These are phyloP conservation scores for Malthinus seriepunctatus DNA, from an alignment of 2,888 invertebrate species.

Conservation along the genomic window DNA sequence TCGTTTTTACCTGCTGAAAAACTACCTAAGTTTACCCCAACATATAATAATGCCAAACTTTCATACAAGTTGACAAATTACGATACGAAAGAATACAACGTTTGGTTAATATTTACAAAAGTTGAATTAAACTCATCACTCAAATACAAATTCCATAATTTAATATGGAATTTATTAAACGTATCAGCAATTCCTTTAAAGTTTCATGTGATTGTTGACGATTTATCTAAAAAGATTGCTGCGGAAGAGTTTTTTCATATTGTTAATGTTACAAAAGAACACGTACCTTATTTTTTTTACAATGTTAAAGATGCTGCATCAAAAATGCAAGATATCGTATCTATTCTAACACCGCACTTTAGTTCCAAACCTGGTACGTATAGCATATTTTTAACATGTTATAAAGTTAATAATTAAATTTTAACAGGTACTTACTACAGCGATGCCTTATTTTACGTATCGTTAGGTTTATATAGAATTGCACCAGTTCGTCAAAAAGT, in stretches of 20 bases:
- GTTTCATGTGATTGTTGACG: constrained; percentile 66
- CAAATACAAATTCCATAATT: constrained; percentile 57
- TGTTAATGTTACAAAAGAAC: constrained; percentile 45
- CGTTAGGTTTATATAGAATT: constrained; percentile 71
- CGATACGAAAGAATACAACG: constrained; percentile 47
- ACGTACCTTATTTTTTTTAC: constrained; percentile 58
- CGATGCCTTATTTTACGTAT: constrained; percentile 77
- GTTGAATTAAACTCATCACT: constrained; percentile 58
- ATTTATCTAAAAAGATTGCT: constrained; percentile 61
- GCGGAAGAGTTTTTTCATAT: constrained; percentile 48
- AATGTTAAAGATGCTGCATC: constrained; percentile 64
- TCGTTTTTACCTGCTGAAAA: too few species aligned
- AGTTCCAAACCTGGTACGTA: constrained; percentile 65
- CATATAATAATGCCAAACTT: too few species aligned
- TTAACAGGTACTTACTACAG: constrained; percentile 71
- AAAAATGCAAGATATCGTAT: constrained; percentile 65
- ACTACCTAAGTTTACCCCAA: too few species aligned
- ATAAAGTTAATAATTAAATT: neutral
- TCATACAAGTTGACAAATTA: too few species aligned
- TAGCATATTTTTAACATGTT: neutral
- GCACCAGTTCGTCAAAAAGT: constrained; percentile 63
- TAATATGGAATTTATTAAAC: constrained; percentile 57
- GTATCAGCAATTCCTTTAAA: constrained; percentile 58
- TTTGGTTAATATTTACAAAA: constrained; percentile 65
- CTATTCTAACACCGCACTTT: constrained; percentile 71